Base-by-base conservation (phyloP, 2,797 vertebrate genomes). In the Bryconaethiops microstoma region DNA sequence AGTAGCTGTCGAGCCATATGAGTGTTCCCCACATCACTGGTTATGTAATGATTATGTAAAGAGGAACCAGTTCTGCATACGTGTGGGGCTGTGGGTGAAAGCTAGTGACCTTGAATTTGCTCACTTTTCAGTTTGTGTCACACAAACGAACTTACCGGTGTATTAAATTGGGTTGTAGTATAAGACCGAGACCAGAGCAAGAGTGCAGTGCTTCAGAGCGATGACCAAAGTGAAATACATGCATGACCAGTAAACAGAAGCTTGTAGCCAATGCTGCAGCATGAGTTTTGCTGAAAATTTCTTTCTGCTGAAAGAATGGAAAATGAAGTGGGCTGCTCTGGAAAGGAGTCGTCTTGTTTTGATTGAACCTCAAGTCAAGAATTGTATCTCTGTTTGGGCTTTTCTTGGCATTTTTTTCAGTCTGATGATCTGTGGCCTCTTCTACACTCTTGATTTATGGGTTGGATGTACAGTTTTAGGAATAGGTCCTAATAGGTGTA, bases 31-130 rank as follows among this genome's bases (percentile, higher is more conserved):
- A 78, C 74, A 80, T 78, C 76, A 87, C 81, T 75, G 52, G 85
- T 91, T 89, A 87, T 86, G 88, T 90, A 90, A 91, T 86, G 75
- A 82, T 80, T 76, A 88, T 92, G 90, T 74, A 87, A 87, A 89
- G 79, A 82, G 88, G 90, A 92, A 92, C 88, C 81, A 62, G 82
- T 86, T 83, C 78, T 84, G 81, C 84, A 82, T 69, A 80, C 25
- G 60, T 62, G 72, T 25, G 57, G 72, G 54, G 39, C 50, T 21
- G 23, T 55, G 62, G 54, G 29, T 35, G 14, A 74, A 65, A 74
- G 35, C 62, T 55, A 62, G 12, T 62, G 10, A 62, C 10, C 10
- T 62, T 62, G 59, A 25, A 62, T 62, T 23, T 62, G 59, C 0
- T 10, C 23, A 12, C 10, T 25, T 25, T 13, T 1, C 21, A 62